Conservation (phyloP, 2,888 invertebrate species). For the Agrypnus murinus region DNA sequence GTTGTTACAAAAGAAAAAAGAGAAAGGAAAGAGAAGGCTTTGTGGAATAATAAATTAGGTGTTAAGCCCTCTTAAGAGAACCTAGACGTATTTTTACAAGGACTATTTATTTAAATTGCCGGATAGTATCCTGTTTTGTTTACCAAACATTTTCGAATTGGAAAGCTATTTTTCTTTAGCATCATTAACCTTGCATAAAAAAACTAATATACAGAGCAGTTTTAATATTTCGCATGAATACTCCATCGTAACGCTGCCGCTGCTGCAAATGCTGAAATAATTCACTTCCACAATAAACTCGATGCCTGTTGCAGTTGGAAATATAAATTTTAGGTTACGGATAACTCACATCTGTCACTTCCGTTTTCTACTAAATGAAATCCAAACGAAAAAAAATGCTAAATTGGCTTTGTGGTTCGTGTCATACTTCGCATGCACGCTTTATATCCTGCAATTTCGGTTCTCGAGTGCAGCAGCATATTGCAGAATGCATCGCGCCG, state of each 20-base stretch:
- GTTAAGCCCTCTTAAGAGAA: slow-evolving; percentile 22
- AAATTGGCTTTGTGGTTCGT: slow-evolving; percentile 37
- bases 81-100: slow-evolving; percentile 2
- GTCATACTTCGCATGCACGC: slow-evolving; percentile 19
- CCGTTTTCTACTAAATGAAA: slow-evolving; percentile 24
- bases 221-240: too few relatives aligned
- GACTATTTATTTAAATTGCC: slow-evolving; percentile 28
- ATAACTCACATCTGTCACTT: slow-evolving; percentile 37
- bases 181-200: too few relatives aligned
- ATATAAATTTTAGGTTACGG: slow-evolving; percentile 3
- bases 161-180: too few relatives aligned
- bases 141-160: not conserved
- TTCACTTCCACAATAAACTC: slow-evolving; percentile 3
- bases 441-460: slow-evolving; percentile 35
- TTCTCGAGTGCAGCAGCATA: slow-evolving; percentile 28
- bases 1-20: slow-evolving; percentile 29
- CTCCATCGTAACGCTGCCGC: too few relatives aligned
- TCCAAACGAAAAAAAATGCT: slow-evolving; percentile 16
- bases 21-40: slow-evolving; percentile 10
- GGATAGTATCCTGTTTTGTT: slow-evolving; percentile 13
- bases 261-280: slow-evolving; percentile 8
- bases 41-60: slow-evolving; percentile 29
- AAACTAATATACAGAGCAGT: too few relatives aligned
- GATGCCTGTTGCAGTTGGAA: slow-evolving; percentile 20
- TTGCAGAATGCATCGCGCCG: slow-evolving; percentile 39